Base-by-base conservation (phyloP, 2,888 invertebrate species). In the Philaethria dido region DNA sequence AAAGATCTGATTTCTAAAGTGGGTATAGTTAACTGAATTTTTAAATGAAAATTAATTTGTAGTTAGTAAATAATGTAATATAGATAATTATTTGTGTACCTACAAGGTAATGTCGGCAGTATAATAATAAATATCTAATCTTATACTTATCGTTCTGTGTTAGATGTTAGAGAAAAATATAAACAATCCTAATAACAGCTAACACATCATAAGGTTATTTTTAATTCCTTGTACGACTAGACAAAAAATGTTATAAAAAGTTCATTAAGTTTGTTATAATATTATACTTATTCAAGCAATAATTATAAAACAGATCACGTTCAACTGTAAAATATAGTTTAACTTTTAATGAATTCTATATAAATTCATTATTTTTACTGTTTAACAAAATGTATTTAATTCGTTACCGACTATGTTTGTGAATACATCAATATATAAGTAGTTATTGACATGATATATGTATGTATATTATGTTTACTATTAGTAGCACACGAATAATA, bases 41-140 rank as follows among this genome's bases (percentile, higher is more conserved):
- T n/a, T 8, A 25, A 50, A 36, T 39, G 5, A 14, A 55, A 13
- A 55, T 55, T 36, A 18, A 36, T 55, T 13, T 36, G 5, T 39
- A 22, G 18, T 36, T 55, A 3, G 20, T 42, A 42, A 25, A 22
- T 39, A 42, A 57, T 42, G 25, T 22, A 57, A 42, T 16, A 42
- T 11, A 25, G 39, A n/a, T 42, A 22, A 57, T 57, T n/a, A 42
- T 20, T 57, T 22, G 22, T 66, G 22, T 62, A 52, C 48, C 63
- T 47, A 36, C 71, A 72, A 72, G 72, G 72, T 66, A 45, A 67
- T 47, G 47, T 61, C 36, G 36, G 48, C 57, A 20, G 52, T 68
- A 62, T 61, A 66, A 66, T 64, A 52, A 63, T 64, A 42, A n/a
- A 20, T 72, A 72, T 70, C 71, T 68, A 64, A 72, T 69, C 69